Percentiles rank a stretch among this genome's conserved stretches.
Conservation (phyloP, 2,113 vertebrate species). For the Sapajus apella region DNA sequence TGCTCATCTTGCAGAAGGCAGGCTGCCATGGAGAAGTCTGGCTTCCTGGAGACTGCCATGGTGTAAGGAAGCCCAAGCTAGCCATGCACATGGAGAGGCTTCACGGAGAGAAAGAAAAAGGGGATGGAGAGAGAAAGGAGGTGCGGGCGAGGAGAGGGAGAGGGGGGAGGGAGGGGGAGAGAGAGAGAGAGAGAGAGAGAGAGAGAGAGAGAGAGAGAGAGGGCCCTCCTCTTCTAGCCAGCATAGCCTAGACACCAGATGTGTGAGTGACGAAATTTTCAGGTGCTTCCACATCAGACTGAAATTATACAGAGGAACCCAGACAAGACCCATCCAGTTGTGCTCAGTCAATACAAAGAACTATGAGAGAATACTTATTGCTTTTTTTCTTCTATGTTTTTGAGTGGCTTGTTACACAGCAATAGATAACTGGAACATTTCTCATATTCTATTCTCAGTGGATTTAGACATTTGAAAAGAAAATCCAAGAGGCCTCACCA, state of each 20-base stretch:
- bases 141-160: accelerated
- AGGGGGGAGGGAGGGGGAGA: accelerated
- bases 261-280: not conserved
- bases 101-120: too few species aligned
- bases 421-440: not conserved
- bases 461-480: not conserved
- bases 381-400: not conserved
- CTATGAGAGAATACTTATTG: not conserved
- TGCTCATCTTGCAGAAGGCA: not conserved
- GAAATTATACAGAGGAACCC: not conserved
- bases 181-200: not conserved
- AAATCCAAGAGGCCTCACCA: not conserved
- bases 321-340: not conserved
- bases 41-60: not conserved
- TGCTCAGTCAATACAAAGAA: not conserved
- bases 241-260: not conserved
- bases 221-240: not conserved
- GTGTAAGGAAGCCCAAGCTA: not conserved
- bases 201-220: too few species aligned
- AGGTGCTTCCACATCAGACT: not conserved
- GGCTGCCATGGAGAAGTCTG: not conserved
- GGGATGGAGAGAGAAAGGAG: too few species aligned
- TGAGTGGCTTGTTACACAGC: not conserved
- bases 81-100: not conserved
- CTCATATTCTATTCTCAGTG: not conserved